Percentiles rank a stretch among this genome's conserved stretches.
phyloP scores from a whole-genome alignment of 1,140 invertebrate genomes.

The Odontomachus brunneus region DNA sequence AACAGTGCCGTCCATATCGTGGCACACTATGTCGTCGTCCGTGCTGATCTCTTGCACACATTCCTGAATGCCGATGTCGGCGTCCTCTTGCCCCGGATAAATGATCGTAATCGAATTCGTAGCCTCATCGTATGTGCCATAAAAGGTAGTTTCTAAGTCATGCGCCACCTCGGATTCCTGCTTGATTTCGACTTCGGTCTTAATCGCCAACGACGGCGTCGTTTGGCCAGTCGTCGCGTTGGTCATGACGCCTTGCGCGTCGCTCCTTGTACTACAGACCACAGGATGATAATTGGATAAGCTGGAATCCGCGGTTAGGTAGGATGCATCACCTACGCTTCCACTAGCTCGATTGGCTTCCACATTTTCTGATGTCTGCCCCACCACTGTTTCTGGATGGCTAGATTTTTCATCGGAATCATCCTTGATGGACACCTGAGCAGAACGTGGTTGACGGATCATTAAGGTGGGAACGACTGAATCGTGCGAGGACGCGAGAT shows the following conservation, averaged over 20 bases:
- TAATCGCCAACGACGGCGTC: constrained; percentile 47
- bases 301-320: not conserved
- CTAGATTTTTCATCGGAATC: constrained; percentile 75
- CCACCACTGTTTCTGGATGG: constrained; percentile 89
- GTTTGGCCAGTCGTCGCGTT: not conserved
- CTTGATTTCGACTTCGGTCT: constrained; percentile 85
- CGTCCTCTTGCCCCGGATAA: constrained; percentile 87
- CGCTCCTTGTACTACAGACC: constrained; percentile 8
- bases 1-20: not conserved
- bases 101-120: constrained; percentile 91
- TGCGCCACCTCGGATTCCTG: constrained; percentile 72
- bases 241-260: not conserved
- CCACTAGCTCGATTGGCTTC: constrained; percentile 89
- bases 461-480: constrained; percentile 67
- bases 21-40: constrained; percentile 20
- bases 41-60: constrained; percentile 79
- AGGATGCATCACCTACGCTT: constrained; percentile 65
- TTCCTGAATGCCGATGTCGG: constrained; percentile 71
- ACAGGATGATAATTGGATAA: constrained; percentile 39
- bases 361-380: constrained; percentile 91
- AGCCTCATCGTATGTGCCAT: constrained; percentile 89
- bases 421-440: constrained; percentile 64
- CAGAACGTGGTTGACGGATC: constrained; percentile 44
- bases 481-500: constrained; percentile 33
- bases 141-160: constrained; percentile 84